Evolutionary conservation across 64 coral and sea anemone species (phyloP), one percentile per base, ranked within the genome.

Genomic region (Pachyseris speciosa): DNA sequence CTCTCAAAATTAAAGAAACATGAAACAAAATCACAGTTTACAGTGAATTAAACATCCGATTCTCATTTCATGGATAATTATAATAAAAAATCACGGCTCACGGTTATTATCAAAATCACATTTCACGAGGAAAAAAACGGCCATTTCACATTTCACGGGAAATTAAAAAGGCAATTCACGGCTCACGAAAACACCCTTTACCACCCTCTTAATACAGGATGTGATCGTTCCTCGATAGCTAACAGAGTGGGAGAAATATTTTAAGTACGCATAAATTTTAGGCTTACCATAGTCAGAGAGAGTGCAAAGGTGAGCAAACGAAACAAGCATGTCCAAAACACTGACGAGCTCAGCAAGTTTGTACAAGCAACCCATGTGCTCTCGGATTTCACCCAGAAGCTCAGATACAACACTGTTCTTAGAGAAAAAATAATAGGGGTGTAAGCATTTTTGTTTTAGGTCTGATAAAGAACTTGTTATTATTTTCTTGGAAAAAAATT

Each of bases 351-450:
- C 96, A 48, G 83, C 85, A 33, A 98, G 71, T 84, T 98, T 98
- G 71, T 95, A 95, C 45, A 98, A 55, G 33, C 96, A 98, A 22
- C 96, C 96, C 65, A 98, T 92, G n/a, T 95, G 64, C 42, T 98
- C 96, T 11, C 96, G 86, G 77, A 98, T 95, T 33, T 92, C 96
- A 61, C 90, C 51, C 40, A 98, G 64, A 63, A 98, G 90, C 48
- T 95, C 96, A 51, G 96, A 98, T 73, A 98, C 86, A 65, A 98
- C 96, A 7, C 96, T 98, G 83, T 22, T 8, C n/a, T 84, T 31
- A 34, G 24, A 32, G 48, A 53, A 77, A 50, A 60, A 77, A 58
- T 38, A 26, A 0, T 5, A 29, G 10, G 4, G 36, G 0, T 51
- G 10, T 73, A n/a, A 7, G 20, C 13, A 28, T 1, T 39, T 37